Evolutionary conservation across 2,113 vertebrate species (phyloP), one percentile per base, ranked within the genome.

Genomic region (Nesoenas mayeri): DNA sequence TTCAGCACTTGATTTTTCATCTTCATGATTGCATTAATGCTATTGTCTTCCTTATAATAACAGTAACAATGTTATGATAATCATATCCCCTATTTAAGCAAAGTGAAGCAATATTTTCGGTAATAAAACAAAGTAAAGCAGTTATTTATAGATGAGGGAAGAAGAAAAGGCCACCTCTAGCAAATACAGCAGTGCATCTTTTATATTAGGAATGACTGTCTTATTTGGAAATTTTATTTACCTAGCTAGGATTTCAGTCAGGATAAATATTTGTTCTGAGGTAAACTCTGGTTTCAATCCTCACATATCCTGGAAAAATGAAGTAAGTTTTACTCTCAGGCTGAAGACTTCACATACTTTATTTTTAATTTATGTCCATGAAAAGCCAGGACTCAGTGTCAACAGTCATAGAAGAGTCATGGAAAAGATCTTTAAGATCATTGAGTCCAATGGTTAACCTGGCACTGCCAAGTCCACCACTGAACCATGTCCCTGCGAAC

Each of bases 11-110:
- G 83, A 87, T 93, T 95, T 95, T 91, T 96, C 61, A 84, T 89
- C 83, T 69, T 89, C 6, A 2, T 87, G 79, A 91, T 93, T 87
- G 28, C 36, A 86, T 91, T 93, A 93, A 87, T 96, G 86, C 38
- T 71, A 79, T 92, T 93, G 57, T 81, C 72, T 84, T 95, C 38
- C 79, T 93, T 86, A 64, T 84, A 96, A 86, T 92, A 91, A 91
- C 83, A 86, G 60, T 95, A 97, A 95, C 57, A 64, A 93, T 31
- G 65, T 95, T 93, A 95, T 56, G 51, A 53, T 93, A 92, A 95
- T 93, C 65, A 71, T 60, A 95, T 95, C 80, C 74, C 38, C 80
- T 79, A 6, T 81, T 93, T 78, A 89, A 93, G 77, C 73, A 78
- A 95, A 96, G 86, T 17, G 61, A 93, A 95, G 82, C 83, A 91